Evolutionary conservation across 2,797 vertebrate genomes (phyloP).

Genomic region (Prunella strophiata): DNA sequence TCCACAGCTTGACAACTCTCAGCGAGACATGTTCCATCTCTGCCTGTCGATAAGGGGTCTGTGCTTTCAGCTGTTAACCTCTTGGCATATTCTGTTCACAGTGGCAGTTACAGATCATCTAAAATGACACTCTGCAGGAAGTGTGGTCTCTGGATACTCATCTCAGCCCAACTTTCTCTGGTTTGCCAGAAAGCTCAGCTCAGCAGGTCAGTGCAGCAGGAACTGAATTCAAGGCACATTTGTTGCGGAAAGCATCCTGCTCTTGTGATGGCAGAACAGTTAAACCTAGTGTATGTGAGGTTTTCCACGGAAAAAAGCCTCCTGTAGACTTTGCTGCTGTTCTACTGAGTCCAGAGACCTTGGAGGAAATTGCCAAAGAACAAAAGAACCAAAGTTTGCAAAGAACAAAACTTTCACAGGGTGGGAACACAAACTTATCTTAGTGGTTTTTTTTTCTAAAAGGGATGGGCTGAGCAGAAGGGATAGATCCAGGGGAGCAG

Average conservation of each 20-base stretch:
- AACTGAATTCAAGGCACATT: not conserved
- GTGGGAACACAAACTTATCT: not conserved
- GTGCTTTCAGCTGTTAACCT: not conserved
- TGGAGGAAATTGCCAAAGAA: conserved; percentile 55
- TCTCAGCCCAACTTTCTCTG: not conserved
- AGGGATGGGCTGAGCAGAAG: not conserved
- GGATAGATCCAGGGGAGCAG: not conserved
- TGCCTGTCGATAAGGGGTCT: not conserved
- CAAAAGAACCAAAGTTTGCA: not conserved
- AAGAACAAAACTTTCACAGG: conserved; percentile 7
- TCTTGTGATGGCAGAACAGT: not conserved
- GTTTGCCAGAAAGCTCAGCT: not conserved
- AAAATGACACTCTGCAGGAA: not conserved
- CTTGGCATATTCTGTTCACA: not conserved
- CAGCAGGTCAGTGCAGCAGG: conserved; percentile 26
- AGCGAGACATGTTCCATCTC: not conserved
- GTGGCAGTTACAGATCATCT: conserved; percentile 8
- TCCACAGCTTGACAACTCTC: not conserved
- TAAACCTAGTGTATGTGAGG: not conserved
- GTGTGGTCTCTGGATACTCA: not conserved
- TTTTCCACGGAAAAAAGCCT: not conserved
- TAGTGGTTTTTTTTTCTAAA: not conserved
- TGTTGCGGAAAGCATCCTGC: not conserved
- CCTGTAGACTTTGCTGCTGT: not conserved
- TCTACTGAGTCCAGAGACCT: conserved; percentile 34